These are phyloP conservation scores for Ramazzottius varieornatus DNA, from an alignment of 2,888 invertebrate species.

Conservation along the genomic window DNA sequence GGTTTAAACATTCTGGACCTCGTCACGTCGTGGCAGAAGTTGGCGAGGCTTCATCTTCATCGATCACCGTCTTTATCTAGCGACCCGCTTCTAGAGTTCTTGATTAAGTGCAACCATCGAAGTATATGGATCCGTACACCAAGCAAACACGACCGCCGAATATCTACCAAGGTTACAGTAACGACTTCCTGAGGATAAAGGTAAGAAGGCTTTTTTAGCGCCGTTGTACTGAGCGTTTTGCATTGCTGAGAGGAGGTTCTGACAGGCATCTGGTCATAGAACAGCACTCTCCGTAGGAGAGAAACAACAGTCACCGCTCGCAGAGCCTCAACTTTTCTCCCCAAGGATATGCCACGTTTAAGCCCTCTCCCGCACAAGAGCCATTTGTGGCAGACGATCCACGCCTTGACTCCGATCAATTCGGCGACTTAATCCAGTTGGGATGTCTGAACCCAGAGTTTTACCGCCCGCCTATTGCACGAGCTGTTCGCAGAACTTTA, in stretches of 20 bases:
- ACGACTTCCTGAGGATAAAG: neutral
- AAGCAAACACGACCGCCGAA: neutral
- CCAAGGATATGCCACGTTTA: neutral
- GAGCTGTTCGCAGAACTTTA: neutral
- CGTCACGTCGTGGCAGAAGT: no score
- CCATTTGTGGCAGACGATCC: neutral
- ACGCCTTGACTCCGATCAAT: neutral
- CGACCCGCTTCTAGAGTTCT: no score
- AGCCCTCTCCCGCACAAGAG: neutral
- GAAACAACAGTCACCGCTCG: neutral
- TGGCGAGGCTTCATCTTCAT: no score
- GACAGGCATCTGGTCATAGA: neutral
- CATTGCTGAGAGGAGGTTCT: neutral
- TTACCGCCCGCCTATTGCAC: neutral
- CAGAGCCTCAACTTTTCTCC: neutral
- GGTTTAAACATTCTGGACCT: no score
- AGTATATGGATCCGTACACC: neutral
- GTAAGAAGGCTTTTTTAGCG: neutral
- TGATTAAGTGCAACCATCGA: no score
- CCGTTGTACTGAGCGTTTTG: neutral
- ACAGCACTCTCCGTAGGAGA: neutral
- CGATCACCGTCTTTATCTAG: no score
- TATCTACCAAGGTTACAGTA: neutral
- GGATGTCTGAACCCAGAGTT: neutral
- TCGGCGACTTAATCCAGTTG: neutral